Conservation (phyloP, 1,140 invertebrate species). For the Dinothrombium tinctorium region DNA sequence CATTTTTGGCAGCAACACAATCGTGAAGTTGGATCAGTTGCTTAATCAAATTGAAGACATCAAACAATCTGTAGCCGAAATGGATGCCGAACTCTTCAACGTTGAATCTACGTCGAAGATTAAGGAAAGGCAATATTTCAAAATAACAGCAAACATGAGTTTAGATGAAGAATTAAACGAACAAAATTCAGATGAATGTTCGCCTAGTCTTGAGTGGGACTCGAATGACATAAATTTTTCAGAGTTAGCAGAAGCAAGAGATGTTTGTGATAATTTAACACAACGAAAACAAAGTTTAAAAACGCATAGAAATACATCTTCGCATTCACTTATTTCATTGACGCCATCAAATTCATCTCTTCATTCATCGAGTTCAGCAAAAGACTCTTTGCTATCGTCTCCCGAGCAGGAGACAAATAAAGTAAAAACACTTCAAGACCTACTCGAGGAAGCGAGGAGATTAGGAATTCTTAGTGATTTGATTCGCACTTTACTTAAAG, state of each 20-base stretch:
- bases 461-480: constrained; percentile 4
- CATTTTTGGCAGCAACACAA: background rate
- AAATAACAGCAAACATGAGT: no score
- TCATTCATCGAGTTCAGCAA: background rate
- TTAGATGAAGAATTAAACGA: background rate
- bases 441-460: constrained; percentile 1
- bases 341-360: background rate
- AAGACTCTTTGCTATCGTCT: constrained; percentile 2
- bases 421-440: background rate
- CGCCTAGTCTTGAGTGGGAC: constrained; percentile 8
- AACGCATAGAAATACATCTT: background rate
- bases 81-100: constrained; percentile 2
- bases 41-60: constrained; percentile 8
- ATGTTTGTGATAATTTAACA: no score
- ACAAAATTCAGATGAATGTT: background rate
- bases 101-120: background rate
- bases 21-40: constrained; percentile 6
- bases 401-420: background rate
- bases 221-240: constrained; percentile 1
- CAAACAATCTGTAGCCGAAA: constrained; percentile 7
- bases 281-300: no score
- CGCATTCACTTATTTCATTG: background rate
- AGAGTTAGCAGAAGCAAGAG: background rate
- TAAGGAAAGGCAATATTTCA: background rate
- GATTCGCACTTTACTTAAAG: constrained; percentile 1